These are phyloP conservation scores for Chironomus riparius DNA, from an alignment of 2,888 invertebrate genomes.

Conservation along the genomic window DNA sequence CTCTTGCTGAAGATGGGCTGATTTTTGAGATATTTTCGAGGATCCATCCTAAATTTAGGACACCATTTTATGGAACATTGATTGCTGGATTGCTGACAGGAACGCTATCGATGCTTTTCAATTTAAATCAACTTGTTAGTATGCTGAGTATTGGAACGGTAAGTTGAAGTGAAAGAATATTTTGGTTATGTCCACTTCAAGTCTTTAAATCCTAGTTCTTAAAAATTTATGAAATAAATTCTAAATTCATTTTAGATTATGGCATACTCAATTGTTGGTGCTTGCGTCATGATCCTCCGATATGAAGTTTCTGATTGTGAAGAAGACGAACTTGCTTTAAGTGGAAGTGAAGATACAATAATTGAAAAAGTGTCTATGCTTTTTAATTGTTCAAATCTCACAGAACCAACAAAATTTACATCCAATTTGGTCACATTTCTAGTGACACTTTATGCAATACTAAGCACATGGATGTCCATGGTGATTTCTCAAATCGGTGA, in stretches of 20 bases:
- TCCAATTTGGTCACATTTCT: slow-evolving; percentile 41
- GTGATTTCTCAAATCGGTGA: neutral
- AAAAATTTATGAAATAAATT: neutral
- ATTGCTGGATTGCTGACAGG: slow-evolving; percentile 66
- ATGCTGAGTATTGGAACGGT: slow-evolving; percentile 71
- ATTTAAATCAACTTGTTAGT: slow-evolving; percentile 59
- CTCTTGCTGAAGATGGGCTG: slow-evolving; percentile 80
- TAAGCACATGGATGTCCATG: neutral
- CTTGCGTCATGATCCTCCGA: slow-evolving; percentile 61
- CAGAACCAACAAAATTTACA: slow-evolving; percentile 42
- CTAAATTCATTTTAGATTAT: slow-evolving; percentile 38
- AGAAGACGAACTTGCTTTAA: neutral
- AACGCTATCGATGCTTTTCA: slow-evolving; percentile 58
- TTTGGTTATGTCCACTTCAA: no score
- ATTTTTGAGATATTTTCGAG: slow-evolving; percentile 67
- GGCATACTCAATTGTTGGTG: slow-evolving; percentile 67
- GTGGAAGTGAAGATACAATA: neutral
- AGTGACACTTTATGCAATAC: slow-evolving; percentile 30
- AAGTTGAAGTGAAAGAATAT: no score
- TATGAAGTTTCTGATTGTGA: slow-evolving; percentile 38
- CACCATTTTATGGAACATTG: slow-evolving; percentile 68
- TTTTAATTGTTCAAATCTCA: slow-evolving; percentile 39
- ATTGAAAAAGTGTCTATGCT: neutral
- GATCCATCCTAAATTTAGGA: slow-evolving; percentile 64
- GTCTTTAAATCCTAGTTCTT: no score